These are phyloP conservation scores for Virgularia gustaviana DNA, from an alignment of 92 coral and sea anemone genomes.

Conservation along the genomic window DNA sequence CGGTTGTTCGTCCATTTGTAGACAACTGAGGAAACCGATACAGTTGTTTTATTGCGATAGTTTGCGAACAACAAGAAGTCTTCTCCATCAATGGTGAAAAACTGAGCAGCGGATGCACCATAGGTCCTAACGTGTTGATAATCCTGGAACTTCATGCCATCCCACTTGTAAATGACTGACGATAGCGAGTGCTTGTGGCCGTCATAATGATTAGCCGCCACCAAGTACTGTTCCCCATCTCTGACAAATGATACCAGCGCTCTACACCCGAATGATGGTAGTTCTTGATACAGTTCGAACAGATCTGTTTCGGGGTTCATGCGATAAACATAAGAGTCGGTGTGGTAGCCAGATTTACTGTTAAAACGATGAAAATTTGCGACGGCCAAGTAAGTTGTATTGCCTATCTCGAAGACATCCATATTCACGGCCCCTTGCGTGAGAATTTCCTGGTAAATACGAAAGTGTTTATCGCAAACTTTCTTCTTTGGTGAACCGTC, in stretches of 20 bases:
- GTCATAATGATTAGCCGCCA: constrained; percentile 14
- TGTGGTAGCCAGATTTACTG: constrained; percentile 11
- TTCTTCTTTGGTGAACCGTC: background rate
- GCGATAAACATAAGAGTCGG: constrained; percentile 29
- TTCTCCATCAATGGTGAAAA: constrained; percentile 26
- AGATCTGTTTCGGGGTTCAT: constrained; percentile 8
- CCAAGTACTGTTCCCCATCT: constrained; percentile 6
- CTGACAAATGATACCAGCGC: background rate
- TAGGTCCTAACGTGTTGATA: background rate
- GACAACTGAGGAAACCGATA: constrained; percentile 16
- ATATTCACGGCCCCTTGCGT: constrained; percentile 25
- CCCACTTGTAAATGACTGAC: constrained; percentile 18
- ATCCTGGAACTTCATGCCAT: constrained; percentile 15
- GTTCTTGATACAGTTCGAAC: constrained; percentile 29
- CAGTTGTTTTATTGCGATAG: constrained; percentile 9
- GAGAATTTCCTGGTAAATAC: background rate
- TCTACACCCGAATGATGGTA: constrained; percentile 47
- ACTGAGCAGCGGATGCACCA: constrained; percentile 15
- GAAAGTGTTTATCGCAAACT: constrained; percentile 10
- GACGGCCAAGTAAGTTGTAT: constrained; percentile 31
- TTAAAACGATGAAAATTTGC: constrained; percentile 28
- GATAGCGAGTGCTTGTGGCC: background rate
- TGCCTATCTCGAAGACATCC: constrained; percentile 24
- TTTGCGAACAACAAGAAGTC: constrained; percentile 20
- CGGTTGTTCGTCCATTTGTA: constrained; percentile 24